Base-by-base conservation (phyloP, 1,140 invertebrate genomes). In the Atta cephalotes region DNA sequence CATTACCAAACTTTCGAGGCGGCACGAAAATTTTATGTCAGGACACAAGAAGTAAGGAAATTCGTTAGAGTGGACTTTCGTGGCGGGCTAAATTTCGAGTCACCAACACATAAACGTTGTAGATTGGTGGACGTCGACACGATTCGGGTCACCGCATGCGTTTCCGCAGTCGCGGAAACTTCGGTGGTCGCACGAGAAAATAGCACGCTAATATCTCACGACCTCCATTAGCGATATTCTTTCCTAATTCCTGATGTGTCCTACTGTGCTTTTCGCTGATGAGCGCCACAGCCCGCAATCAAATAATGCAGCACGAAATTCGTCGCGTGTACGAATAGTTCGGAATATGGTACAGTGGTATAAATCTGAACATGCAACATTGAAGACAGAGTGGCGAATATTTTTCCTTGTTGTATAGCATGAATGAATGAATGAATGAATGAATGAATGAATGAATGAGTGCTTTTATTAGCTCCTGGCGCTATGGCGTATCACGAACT, bases 221-320 rank as follows among this genome's bases (percentile, higher is more conserved):
- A 76, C 12, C 39, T 76, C 70, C 70, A 84, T 84, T 84, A 84
- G 80, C 39, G 39, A 76, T 84, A 84, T 82, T 82, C 80, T 10
- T 58, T n/a, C n/a, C 49, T 72, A 18, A 6, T 35, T 1, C 21
- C 12, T n/a, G 53, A 39, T 1, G 56, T 21, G 45, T 45, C 35
- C 39, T n/a, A 21, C n/a, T 3, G 31, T 21, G 21, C 31, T 58
- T 39, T 58, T 31, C 35, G 68, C 66, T 21, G 66, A 71, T 60
- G 39, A 62, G 68, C 35, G n/a, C 25, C 56, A 39, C 70, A 14
- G 70, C 28, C 80, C 80, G 80, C 80, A 76, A 84, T 84, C 80
- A 84, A 84, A 84, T 84, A 84, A 84, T 63, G 39, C 39, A 82
- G n/a, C 79, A 10, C 35, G 66, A 18, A 60, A 16, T 62, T 62